Evolutionary conservation across 2,113 vertebrate species (phyloP).

Genomic region (Paedocypris sp.): DNA sequence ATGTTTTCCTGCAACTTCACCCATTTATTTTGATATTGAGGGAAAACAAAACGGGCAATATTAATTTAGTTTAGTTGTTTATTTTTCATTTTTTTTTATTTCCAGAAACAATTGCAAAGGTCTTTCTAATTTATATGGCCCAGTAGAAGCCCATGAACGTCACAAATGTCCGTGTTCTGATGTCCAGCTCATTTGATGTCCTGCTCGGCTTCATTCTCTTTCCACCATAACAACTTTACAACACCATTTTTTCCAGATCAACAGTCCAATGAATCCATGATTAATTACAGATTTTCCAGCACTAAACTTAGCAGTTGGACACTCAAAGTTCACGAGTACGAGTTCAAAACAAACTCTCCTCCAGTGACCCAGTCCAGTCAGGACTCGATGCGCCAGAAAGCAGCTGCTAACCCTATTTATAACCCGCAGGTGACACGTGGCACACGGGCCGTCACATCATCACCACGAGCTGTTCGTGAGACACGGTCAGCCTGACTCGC

Average conservation of each 20-base stretch:
- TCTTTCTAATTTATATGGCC: too few relatives aligned
- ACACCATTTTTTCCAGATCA: not conserved
- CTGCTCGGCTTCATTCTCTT: slow-evolving; percentile 10
- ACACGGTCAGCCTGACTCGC: not conserved
- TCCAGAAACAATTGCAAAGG: too few relatives aligned
- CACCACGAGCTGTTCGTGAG: slow-evolving; percentile 10
- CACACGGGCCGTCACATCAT: slow-evolving; percentile 15
- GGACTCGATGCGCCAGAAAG: slow-evolving; percentile 18
- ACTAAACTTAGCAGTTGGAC: not conserved
- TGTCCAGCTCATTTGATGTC: not conserved
- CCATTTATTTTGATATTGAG: too few relatives aligned
- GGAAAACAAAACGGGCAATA: too few relatives aligned
- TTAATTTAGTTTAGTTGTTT: too few relatives aligned
- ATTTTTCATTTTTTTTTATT: too few relatives aligned
- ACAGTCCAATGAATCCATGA: not conserved
- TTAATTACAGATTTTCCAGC: slow-evolving; percentile 25
- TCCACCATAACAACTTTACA: slow-evolving; percentile 13
- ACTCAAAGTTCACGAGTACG: slow-evolving; percentile 2
- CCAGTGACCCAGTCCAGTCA: not conserved
- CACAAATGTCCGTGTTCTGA: not conserved
- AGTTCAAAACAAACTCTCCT: slow-evolving; percentile 14
- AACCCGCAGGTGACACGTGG: slow-evolving; percentile 23
- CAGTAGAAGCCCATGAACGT: not conserved
- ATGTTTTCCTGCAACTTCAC: too few relatives aligned
- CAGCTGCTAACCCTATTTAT: slow-evolving; percentile 33